Conservation (phyloP, 2,888 invertebrate genomes). For the Timema podura region DNA sequence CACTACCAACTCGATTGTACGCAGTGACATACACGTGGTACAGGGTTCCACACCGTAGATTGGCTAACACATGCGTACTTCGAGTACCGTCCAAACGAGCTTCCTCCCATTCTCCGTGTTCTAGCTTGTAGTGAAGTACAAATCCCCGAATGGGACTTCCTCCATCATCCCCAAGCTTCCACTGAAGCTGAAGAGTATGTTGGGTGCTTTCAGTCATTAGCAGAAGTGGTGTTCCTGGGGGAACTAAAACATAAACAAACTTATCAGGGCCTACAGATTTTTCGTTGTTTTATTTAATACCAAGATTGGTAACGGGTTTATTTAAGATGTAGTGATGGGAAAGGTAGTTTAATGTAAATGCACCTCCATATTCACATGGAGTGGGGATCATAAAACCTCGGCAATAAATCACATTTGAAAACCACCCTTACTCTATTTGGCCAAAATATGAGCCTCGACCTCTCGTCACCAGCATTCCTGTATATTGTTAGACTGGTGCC, state of each 20-base stretch:
- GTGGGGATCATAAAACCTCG: too few species aligned
- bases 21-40: conserved; percentile 36
- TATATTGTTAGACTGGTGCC: too few species aligned
- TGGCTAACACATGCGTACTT: conserved; percentile 34
- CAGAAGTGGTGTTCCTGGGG: conserved; percentile 39
- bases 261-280: too few species aligned
- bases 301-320: too few species aligned
- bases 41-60: conserved; percentile 36
- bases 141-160: conserved; percentile 38
- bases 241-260: conserved; percentile 36
- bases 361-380: too few species aligned
- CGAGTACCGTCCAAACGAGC: conserved; percentile 34
- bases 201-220: conserved; percentile 37
- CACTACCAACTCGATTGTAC: conserved; percentile 37
- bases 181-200: conserved; percentile 38
- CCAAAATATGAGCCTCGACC: too few species aligned
- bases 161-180: conserved; percentile 41
- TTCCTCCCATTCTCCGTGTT: conserved; percentile 39
- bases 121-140: conserved; percentile 39
- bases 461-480: too few species aligned
- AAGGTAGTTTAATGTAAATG: too few species aligned
- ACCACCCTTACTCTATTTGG: too few species aligned
- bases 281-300: too few species aligned
- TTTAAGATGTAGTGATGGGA: too few species aligned
- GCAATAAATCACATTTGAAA: too few species aligned